These are phyloP conservation scores for Troilus luridus DNA, from an alignment of 2,888 invertebrate genomes.

Conservation along the genomic window DNA sequence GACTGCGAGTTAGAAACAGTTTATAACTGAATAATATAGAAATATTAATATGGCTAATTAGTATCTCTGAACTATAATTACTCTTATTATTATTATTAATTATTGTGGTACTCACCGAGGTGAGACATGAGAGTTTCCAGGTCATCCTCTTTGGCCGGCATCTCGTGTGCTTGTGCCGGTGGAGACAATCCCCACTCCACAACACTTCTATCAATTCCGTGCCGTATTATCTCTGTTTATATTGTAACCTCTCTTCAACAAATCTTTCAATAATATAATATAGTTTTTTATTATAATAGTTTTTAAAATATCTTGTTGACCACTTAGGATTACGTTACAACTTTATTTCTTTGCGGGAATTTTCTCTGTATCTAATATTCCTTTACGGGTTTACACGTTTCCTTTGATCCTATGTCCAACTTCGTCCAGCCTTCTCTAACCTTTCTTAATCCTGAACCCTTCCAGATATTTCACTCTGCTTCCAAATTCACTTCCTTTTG, in stretches of 20 bases:
- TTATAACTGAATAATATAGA: background rate
- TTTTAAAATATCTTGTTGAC: too few species aligned
- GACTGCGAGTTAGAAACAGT: background rate
- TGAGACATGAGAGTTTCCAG: slow-evolving; percentile 52
- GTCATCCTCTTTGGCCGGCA: slow-evolving; percentile 36
- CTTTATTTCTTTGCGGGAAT: too few species aligned
- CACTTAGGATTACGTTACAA: too few species aligned
- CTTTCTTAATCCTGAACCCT: too few species aligned
- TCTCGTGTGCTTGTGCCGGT: slow-evolving; percentile 3
- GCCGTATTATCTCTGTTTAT: background rate
- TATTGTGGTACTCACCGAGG: slow-evolving; percentile 34
- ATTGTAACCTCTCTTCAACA: background rate
- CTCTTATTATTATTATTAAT: background rate
- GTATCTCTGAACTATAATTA: background rate
- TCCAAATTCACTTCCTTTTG: too few species aligned
- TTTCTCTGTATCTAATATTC: too few species aligned
- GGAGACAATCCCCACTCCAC: background rate
- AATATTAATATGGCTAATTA: background rate
- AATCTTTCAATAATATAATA: background rate
- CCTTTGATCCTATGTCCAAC: too few species aligned
- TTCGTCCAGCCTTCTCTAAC: too few species aligned
- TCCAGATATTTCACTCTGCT: too few species aligned
- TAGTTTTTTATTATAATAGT: background rate
- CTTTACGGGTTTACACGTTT: too few species aligned
- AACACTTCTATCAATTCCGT: background rate